Conservation (phyloP, 2,797 vertebrate genomes). For the Salmo trutta region DNA sequence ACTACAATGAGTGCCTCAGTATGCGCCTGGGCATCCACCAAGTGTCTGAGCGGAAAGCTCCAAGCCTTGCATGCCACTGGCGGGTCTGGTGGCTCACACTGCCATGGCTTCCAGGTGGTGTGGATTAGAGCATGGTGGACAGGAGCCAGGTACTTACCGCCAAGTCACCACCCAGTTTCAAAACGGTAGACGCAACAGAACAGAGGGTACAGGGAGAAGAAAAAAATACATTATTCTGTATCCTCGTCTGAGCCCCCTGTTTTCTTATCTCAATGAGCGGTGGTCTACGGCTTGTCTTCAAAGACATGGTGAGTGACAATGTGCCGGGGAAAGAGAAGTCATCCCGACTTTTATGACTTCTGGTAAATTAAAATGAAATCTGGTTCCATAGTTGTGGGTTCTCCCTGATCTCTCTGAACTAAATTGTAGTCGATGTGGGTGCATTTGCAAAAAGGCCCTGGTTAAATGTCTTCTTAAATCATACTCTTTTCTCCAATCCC, state of each 20-base stretch:
- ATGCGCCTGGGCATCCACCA: constrained; percentile 43
- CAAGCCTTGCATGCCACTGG: constrained; percentile 28
- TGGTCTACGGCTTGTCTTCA: constrained; percentile 49
- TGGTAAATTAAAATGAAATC: neutral
- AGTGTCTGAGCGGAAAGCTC: constrained; percentile 45
- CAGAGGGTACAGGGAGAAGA: constrained; percentile 38
- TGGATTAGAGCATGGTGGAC: constrained; percentile 43
- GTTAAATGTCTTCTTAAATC: neutral
- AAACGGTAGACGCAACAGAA: constrained; percentile 60
- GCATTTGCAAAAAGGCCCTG: neutral
- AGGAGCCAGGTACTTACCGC: constrained; percentile 44
- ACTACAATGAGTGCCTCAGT: constrained; percentile 51
- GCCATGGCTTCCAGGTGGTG: constrained; percentile 66
- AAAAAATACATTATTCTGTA: constrained; percentile 31
- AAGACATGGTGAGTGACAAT: constrained; percentile 54
- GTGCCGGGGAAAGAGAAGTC: constrained; percentile 34
- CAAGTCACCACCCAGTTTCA: constrained; percentile 32
- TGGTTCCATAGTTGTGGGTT: constrained; percentile 19
- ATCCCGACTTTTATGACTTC: constrained; percentile 17
- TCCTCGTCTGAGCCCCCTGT: constrained; percentile 37
- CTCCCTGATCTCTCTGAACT: neutral
- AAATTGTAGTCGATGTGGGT: neutral
- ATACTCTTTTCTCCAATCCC: neutral
- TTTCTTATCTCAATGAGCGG: constrained; percentile 35
- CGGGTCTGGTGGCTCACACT: constrained; percentile 50